Conservation (phyloP, 2,113 vertebrate genomes). For the Athene cunicularia region DNA sequence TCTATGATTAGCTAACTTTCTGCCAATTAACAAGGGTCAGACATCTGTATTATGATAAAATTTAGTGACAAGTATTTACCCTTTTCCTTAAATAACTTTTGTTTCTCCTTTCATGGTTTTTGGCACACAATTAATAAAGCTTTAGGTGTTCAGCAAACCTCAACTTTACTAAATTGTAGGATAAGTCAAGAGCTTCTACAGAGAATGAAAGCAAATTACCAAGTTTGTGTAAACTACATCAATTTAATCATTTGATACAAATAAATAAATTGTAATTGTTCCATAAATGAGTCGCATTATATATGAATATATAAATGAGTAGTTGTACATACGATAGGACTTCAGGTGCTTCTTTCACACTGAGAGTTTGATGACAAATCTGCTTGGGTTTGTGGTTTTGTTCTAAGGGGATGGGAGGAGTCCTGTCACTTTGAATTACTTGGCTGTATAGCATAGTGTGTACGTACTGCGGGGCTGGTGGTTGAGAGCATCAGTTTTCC, state of each 20-base stretch:
- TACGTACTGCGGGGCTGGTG: background rate
- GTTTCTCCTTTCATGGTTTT: background rate
- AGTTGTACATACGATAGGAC: rapidly evolving
- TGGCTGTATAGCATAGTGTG: background rate
- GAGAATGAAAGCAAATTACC: background rate
- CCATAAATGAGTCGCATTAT: background rate
- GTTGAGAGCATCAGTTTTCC: background rate
- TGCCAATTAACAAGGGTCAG: background rate
- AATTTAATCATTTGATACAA: background rate
- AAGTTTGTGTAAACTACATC: background rate
- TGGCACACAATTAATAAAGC: background rate
- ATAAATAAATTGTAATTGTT: background rate
- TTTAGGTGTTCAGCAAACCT: background rate
- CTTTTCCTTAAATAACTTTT: background rate
- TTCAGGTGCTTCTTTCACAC: background rate
- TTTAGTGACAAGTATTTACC: background rate
- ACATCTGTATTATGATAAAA: background rate
- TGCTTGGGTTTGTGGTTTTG: background rate
- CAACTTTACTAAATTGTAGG: background rate
- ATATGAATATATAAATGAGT: background rate
- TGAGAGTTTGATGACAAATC: background rate
- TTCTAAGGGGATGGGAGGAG: background rate
- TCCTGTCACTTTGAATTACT: background rate
- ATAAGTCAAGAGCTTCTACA: background rate
- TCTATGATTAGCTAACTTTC: background rate